phyloP scores from a whole-genome alignment of 2,888 invertebrate species.

The Caenorhabditis zanzibari region DNA sequence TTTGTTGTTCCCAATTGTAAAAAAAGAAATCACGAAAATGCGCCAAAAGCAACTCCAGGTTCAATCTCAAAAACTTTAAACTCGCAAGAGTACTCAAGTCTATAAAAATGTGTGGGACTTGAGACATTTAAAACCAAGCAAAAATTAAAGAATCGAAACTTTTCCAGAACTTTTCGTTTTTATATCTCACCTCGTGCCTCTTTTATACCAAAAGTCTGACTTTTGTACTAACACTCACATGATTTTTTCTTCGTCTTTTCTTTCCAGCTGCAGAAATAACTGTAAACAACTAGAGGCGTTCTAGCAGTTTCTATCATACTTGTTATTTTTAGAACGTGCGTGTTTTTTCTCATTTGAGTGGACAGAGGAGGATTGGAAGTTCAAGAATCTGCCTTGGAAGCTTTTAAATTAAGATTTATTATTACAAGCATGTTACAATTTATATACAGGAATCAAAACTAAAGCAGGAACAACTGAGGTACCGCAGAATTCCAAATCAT shows the following conservation, averaged over 20 bases:
- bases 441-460: background rate
- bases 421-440: background rate
- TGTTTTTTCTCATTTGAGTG: too few species aligned
- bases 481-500: background rate
- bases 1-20: too few species aligned
- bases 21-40: too few species aligned
- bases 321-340: background rate
- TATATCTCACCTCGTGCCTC: background rate
- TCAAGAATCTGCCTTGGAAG: background rate
- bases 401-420: background rate
- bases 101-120: too few species aligned
- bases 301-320: background rate
- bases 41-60: too few species aligned
- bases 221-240: background rate
- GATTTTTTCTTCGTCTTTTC: background rate
- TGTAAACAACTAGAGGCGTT: background rate
- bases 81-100: too few species aligned
- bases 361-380: too few species aligned
- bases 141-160: background rate
- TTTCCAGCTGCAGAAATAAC: background rate
- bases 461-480: background rate
- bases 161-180: background rate
- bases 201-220: slow-evolving; percentile 5
- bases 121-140: too few species aligned
- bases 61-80: too few species aligned